Conservation (phyloP, 1,140 invertebrate species). For the Dolichoris vasculosae region DNA sequence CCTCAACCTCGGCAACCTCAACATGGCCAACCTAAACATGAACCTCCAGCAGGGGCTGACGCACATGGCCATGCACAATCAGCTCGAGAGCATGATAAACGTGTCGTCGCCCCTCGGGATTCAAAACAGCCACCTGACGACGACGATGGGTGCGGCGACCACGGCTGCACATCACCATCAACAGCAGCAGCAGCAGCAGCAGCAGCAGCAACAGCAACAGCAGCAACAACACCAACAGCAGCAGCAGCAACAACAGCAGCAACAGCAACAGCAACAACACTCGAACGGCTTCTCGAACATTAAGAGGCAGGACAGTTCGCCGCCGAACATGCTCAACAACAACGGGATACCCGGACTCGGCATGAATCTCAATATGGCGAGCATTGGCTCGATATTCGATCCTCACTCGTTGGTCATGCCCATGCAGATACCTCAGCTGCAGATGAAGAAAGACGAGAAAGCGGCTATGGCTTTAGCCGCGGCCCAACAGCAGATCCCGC, state of each 20-base stretch:
- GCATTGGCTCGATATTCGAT: constrained; percentile 81
- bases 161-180: not conserved
- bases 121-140: constrained; percentile 16
- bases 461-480: constrained; percentile 66
- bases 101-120: constrained; percentile 30
- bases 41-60: constrained; percentile 63
- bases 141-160: not conserved
- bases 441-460: constrained; percentile 76
- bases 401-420: constrained; percentile 69
- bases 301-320: constrained; percentile 69
- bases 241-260: constrained; percentile 30
- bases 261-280: constrained; percentile 59
- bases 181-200: constrained; percentile 58
- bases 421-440: constrained; percentile 67
- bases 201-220: constrained; percentile 20
- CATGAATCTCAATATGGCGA: constrained; percentile 70
- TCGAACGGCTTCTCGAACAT: constrained; percentile 71
- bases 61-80: constrained; percentile 66
- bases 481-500: constrained; percentile 61
- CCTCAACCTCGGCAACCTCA: constrained; percentile 65
- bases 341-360: constrained; percentile 72
- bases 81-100: constrained; percentile 68
- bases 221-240: constrained; percentile 51
- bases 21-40: constrained; percentile 65
- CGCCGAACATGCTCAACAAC: constrained; percentile 74